Base-by-base conservation (phyloP, 2,797 vertebrate species). In the Triplophysa bombifrons region DNA sequence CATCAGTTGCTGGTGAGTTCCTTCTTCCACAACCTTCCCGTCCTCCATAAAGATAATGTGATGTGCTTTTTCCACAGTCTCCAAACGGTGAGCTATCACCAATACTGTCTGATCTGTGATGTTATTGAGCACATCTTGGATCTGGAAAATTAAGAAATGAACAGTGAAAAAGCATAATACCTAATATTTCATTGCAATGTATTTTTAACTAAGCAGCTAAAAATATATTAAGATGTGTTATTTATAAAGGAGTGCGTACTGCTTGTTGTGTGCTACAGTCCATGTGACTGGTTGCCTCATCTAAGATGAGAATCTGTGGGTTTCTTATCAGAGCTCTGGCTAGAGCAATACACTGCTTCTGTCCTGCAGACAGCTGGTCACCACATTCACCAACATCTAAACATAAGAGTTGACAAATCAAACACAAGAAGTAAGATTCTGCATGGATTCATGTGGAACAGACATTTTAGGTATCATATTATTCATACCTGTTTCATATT, bases 231-330 rank as follows among this genome's bases (percentile, higher is more conserved):
- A 12, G 60, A 34, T 63, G 22, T 3, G 10, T 63, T 63, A 9
- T 20, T 38, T 44, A 1, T n/a, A 12, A 7, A 66, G n/a, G 30
- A 34, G 19, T 66, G 16, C 63, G 0, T 74, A 89, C 88, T 19
- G 84, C 68, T 6, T 91, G 88, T 80, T 96, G 92, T 0, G 89
- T 88, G 3, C 93, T 78, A 4, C 78, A 61, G 0, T 96, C 96
- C 92, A 96, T 87, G 46, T 92, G 91, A 63, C 95, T 96, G 34
- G 96, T 96, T 12, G 94, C 94, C 84, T 97, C 96, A 0, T 97
- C 96, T 84, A 98, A 89, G 44, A 98, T 90, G 77, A 98, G 91
- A 76, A 98, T 86, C 64, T 87, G 86, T 0, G 96, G 96, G 3
- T 91, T 86, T 46, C 95, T 89, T 38, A 95, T 89, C 73, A 97